Percentiles rank a stretch among this genome's conserved stretches.
Conservation (phyloP, 2,113 vertebrate genomes). For the Dasyornis broadbenti region DNA sequence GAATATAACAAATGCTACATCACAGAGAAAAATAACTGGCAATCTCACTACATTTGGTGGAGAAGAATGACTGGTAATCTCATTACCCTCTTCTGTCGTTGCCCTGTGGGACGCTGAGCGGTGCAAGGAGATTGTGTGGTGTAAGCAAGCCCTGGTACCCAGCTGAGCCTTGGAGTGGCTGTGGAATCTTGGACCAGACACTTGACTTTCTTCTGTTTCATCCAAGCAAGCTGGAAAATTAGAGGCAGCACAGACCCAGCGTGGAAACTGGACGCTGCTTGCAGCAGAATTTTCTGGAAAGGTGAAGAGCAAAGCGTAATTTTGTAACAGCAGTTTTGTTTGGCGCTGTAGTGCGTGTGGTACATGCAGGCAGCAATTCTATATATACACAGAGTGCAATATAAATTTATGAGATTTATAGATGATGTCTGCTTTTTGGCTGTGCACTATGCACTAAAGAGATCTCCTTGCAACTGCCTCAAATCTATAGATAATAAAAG, state of each 20-base stretch:
- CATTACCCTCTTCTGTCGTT: background rate
- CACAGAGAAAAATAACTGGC: background rate
- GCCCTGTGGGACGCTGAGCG: background rate
- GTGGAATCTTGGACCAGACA: background rate
- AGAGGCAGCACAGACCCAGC: background rate
- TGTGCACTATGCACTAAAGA: background rate
- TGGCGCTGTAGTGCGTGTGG: background rate
- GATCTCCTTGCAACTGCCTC: background rate
- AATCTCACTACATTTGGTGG: background rate
- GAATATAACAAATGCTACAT: background rate
- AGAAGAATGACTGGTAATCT: background rate
- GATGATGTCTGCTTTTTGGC: background rate
- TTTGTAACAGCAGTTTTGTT: background rate
- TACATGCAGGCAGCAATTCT: background rate
- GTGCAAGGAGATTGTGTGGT: background rate
- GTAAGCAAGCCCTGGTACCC: background rate
- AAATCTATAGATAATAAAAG: slow-evolving; percentile 13
- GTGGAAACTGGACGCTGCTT: background rate
- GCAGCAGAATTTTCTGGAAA: background rate
- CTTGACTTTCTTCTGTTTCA: background rate
- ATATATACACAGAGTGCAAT: background rate
- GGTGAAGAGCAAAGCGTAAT: background rate
- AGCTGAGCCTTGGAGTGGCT: background rate
- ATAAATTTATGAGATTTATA: background rate
- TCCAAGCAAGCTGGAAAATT: background rate